Percentiles rank a stretch among this genome's conserved stretches.
Conservation (phyloP, 2,113 vertebrate species). For the Ahaetulla prasina region DNA sequence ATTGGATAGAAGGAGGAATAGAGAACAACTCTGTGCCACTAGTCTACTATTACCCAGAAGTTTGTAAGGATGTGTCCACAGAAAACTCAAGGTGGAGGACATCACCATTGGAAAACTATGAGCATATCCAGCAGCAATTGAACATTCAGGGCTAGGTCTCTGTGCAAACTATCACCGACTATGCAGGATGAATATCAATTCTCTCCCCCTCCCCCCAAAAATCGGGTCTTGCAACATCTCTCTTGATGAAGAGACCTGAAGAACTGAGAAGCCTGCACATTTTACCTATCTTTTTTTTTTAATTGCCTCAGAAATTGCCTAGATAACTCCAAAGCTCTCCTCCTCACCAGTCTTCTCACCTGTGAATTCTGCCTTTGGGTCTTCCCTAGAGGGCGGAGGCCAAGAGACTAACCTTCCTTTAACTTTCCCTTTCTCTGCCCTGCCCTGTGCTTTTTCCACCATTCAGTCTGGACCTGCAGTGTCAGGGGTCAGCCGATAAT, state of each 20-base stretch:
- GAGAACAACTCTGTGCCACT: not conserved
- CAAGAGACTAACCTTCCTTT: not conserved
- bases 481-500: conserved; percentile 93
- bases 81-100: not conserved
- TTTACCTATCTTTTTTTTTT: not conserved
- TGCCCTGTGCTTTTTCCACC: conserved; percentile 39
- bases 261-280: not conserved
- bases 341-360: not conserved
- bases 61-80: not conserved
- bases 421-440: not conserved
- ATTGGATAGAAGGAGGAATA: not conserved
- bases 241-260: not conserved
- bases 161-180: not conserved
- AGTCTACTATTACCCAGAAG: too few relatives aligned
- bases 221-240: not conserved
- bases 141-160: not conserved
- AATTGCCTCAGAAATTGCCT: not conserved
- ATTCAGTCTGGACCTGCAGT: conserved; percentile 85
- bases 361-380: not conserved
- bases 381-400: not conserved
- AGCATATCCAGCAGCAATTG: not conserved
- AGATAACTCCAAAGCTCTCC: not conserved
- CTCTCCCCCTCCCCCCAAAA: not conserved
- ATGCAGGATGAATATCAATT: not conserved
- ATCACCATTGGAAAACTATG: not conserved